Evolutionary conservation across 2,797 vertebrate species (phyloP).

Genomic region (Hoplostethus mediterraneus): DNA sequence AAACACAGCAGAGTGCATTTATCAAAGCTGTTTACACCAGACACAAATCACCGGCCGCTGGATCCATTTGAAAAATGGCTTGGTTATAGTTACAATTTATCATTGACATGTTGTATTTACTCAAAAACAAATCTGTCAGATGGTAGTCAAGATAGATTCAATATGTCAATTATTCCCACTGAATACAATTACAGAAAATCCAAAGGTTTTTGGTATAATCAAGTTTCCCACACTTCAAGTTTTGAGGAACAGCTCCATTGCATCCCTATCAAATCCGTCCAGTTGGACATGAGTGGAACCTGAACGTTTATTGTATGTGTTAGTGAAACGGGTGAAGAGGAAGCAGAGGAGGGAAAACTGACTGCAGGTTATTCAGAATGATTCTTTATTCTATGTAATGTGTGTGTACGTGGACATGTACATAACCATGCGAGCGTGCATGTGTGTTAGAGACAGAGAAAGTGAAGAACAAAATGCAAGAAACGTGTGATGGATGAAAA

Average conservation of each 20-base stretch:
- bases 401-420: too few relatives aligned
- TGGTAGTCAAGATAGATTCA: slow-evolving; percentile 65
- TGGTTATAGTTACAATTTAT: slow-evolving; percentile 77
- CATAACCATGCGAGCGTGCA: too few relatives aligned
- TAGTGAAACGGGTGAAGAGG: not conserved
- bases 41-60: slow-evolving; percentile 75
- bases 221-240: not conserved
- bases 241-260: slow-evolving; percentile 3
- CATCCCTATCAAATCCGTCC: not conserved
- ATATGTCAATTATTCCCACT: slow-evolving; percentile 64
- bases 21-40: slow-evolving; percentile 84
- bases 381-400: not conserved
- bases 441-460: not conserved
- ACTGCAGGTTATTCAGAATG: not conserved
- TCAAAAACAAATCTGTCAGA: slow-evolving; percentile 71
- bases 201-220: not conserved
- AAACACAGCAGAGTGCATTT: slow-evolving; percentile 81
- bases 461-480: not conserved
- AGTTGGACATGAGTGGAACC: slow-evolving; percentile 1
- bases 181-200: slow-evolving; percentile 35
- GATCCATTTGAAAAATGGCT: slow-evolving; percentile 76
- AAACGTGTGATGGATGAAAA: not conserved
- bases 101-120: slow-evolving; percentile 74
- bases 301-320: slow-evolving; percentile 2
- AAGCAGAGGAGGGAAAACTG: not conserved